A percentile compares a stretch with the other conserved stretches of the same genome.
phyloP scores from a whole-genome alignment of 2,888 invertebrate genomes.

The Leptarthrus brevirostris region DNA sequence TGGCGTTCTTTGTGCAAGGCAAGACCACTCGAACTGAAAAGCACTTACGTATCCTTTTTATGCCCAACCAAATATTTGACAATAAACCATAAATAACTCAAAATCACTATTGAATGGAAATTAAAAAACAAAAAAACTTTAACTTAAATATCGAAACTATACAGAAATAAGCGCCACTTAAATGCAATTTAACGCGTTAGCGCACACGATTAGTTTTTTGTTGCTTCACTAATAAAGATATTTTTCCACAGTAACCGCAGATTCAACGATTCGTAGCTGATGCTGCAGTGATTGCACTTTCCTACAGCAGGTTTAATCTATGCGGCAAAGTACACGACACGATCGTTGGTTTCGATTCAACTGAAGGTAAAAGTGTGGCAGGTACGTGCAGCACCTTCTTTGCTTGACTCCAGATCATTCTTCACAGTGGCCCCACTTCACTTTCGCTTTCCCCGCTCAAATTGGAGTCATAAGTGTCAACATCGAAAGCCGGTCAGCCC shows the following conservation, averaged over 20 bases:
- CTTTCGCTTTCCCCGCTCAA: slow-evolving; percentile 48
- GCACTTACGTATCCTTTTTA: slow-evolving; percentile 12
- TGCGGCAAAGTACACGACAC: not conserved
- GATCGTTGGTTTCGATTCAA: slow-evolving; percentile 21
- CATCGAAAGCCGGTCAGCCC: slow-evolving; percentile 22
- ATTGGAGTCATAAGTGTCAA: slow-evolving; percentile 44
- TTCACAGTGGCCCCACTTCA: slow-evolving; percentile 24
- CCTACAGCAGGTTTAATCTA: not conserved
- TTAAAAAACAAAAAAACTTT: slow-evolving; percentile 7
- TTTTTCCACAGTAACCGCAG: not conserved
- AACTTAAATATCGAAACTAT: too few species aligned
- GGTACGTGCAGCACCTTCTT: slow-evolving; percentile 12
- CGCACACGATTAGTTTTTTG: slow-evolving; percentile 7
- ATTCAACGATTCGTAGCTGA: not conserved
- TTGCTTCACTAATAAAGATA: slow-evolving; percentile 4
- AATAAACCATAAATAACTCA: slow-evolving; percentile 12
- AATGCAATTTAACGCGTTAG: slow-evolving; percentile 26
- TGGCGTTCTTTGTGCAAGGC: not conserved
- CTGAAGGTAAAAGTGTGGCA: slow-evolving; percentile 44
- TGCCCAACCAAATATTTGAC: slow-evolving; percentile 28
- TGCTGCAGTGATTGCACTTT: not conserved
- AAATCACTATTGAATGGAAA: slow-evolving; percentile 12
- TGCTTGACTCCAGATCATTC: not conserved
- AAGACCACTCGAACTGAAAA: not conserved
- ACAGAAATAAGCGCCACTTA: slow-evolving; percentile 8